These are phyloP conservation scores for Oikopleura dioica DNA, from an alignment of 23 tunicate genomes.

Conservation along the genomic window DNA sequence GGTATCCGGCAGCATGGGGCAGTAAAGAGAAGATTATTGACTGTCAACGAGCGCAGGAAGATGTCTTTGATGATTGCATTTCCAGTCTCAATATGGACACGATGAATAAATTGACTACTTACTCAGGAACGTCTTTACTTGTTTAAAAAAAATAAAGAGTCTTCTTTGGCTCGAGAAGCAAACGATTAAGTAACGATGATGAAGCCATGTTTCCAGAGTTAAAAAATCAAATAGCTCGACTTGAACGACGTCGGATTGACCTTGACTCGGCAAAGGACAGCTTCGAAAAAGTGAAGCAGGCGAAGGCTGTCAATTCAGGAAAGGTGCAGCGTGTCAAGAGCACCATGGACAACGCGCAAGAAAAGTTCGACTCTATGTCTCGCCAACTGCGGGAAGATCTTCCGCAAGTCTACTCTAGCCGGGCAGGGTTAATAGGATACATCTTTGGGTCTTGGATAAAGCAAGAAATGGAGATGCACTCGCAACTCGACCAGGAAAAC, in stretches of 20 bases:
- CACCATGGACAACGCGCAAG: not conserved
- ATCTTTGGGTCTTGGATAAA: not conserved
- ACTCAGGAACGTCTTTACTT: too few relatives aligned
- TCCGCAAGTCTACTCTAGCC: not conserved
- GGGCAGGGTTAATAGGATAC: slow-evolving; percentile 8
- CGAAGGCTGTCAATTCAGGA: not conserved
- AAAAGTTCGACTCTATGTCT: not conserved
- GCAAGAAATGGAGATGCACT: not conserved
- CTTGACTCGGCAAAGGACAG: slow-evolving; percentile 6
- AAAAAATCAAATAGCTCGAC: slow-evolving; percentile 8
- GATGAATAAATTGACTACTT: not conserved
- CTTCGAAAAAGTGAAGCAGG: not conserved
- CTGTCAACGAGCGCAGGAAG: not conserved
- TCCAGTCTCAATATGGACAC: not conserved
- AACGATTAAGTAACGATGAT: too few relatives aligned
- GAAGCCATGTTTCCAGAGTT: slow-evolving; percentile 8
- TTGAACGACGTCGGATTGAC: slow-evolving; percentile 1
- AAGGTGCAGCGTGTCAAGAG: slow-evolving; percentile 1
- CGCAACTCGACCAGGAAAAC: not conserved
- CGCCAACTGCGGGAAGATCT: slow-evolving; percentile 5
- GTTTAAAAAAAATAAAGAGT: too few relatives aligned
- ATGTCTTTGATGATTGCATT: not conserved
- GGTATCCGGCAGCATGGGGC: slow-evolving; percentile 8
- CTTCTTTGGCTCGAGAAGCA: too few relatives aligned
- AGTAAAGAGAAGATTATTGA: not conserved